Evolutionary conservation across 2,797 vertebrate species (phyloP), one percentile per base, ranked within the genome.

Genomic region (Oryzias sinensis): DNA sequence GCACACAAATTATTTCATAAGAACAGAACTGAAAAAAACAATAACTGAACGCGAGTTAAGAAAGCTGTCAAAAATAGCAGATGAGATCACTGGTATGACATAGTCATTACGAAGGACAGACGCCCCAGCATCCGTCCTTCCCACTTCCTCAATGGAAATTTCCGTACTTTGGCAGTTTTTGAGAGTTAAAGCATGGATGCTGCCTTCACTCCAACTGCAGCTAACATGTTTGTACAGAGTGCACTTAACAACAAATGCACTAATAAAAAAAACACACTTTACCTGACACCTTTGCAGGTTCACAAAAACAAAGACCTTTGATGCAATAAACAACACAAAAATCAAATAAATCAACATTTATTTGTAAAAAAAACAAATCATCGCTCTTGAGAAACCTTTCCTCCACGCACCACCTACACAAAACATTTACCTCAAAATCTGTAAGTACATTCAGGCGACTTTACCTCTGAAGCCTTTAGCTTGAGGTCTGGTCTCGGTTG

Each of bases 91-190:
- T 86, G 81, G 53, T 81, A 92, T 93, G 92, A 92, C 92, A 93
- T 87, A 91, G 92, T 90, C 92, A 93, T 92, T 93, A 93, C 91
- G 76, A 72, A 87, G 84, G 86, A 84, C 81, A 67, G 70, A 81
- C 66, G 72, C 62, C 59, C 65, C 62, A 53, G 6, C 73, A 52
- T 56, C 81, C 68, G 77, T 76, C 79, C 85, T 82, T 81, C 76
- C 69, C 62, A 88, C 86, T 92, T 90, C 91, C 85, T 85, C 79
- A 83, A 78, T 80, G 78, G 87, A 86, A 90, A 84, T 79, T 76
- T 88, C 62, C 69, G 81, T 85, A 86, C 73, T 70, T 76, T 64
- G 85, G 72, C 81, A 75, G 56, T 74, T 71, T 56, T 77, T 66
- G 79, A 88, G 77, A 13, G 53, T 60, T 76, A 76, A 42, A 72